phyloP scores from a whole-genome alignment of 2,888 invertebrate genomes.

The Cotesia congregata region DNA sequence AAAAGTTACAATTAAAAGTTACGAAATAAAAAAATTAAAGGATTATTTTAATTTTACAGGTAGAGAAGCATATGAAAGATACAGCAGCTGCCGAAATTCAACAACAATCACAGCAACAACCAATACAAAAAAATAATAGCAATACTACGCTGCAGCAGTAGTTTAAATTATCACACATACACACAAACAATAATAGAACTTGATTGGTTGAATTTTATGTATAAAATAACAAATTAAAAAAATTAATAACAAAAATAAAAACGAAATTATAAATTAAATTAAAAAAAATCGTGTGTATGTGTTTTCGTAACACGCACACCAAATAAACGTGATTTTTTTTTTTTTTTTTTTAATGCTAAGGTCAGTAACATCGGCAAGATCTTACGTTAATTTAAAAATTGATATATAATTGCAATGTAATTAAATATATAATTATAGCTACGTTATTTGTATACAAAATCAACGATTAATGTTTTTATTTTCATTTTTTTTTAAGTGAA shows the following conservation, averaged over 20 bases:
- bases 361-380: background rate
- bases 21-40: background rate
- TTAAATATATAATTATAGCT: slow-evolving; percentile 4
- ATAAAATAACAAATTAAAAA: slow-evolving; percentile 39
- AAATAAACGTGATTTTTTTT: background rate
- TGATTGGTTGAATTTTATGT: slow-evolving; percentile 28
- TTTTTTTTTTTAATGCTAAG: background rate
- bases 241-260: slow-evolving; percentile 32
- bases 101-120: slow-evolving; percentile 64
- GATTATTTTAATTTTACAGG: slow-evolving; percentile 51
- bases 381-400: background rate
- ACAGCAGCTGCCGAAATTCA: slow-evolving; percentile 62
- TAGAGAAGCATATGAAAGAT: slow-evolving; percentile 68
- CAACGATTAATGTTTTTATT: slow-evolving; percentile 1
- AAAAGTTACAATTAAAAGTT: background rate
- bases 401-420: background rate
- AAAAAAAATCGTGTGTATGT: background rate
- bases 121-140: slow-evolving; percentile 65
- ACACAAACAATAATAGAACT: background rate
- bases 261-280: slow-evolving; percentile 5
- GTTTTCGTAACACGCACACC: background rate
- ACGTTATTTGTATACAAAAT: slow-evolving; percentile 2
- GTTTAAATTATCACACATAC: slow-evolving; percentile 37
- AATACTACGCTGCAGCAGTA: slow-evolving; percentile 61
- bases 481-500: slow-evolving; percentile 33